Evolutionary conservation across 2,113 vertebrate genomes (phyloP).

Genomic region (Ptychochromis oligacanthus): DNA sequence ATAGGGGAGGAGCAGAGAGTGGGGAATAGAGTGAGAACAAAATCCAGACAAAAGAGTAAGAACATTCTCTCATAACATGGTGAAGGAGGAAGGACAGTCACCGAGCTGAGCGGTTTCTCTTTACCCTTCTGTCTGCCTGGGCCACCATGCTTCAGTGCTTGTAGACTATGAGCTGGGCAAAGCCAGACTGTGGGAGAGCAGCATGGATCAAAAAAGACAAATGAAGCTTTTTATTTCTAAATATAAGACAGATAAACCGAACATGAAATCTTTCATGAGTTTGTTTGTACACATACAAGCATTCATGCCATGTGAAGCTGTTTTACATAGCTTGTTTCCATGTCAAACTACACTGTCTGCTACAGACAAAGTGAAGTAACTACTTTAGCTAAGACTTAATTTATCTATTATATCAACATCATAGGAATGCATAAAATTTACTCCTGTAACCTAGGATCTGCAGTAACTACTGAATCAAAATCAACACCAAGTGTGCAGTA

Average conservation of each 20-base stretch:
- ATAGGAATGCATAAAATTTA: not conserved
- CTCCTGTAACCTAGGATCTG: too few relatives aligned
- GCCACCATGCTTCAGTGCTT: not conserved
- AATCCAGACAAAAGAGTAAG: constrained; percentile 13
- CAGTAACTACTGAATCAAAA: not conserved
- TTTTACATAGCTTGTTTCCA: not conserved
- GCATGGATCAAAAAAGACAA: not conserved
- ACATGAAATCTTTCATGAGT: not conserved
- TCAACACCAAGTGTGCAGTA: not conserved
- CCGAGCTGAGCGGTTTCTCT: constrained; percentile 8
- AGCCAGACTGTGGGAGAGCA: not conserved
- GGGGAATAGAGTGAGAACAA: not conserved
- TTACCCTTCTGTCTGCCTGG: not conserved
- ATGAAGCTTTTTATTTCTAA: not conserved
- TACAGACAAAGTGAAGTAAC: not conserved
- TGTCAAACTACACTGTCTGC: not conserved
- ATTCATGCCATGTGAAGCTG: not conserved
- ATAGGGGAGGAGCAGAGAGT: not conserved
- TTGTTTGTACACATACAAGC: not conserved
- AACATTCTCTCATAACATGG: not conserved
- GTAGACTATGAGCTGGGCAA: not conserved
- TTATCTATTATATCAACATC: not conserved
- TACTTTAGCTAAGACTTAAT: not conserved
- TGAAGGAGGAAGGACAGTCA: not conserved
- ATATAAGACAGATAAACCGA: not conserved